These are phyloP conservation scores for Thunnus maccoyii DNA, from an alignment of 2,113 vertebrate species.

Conservation along the genomic window DNA sequence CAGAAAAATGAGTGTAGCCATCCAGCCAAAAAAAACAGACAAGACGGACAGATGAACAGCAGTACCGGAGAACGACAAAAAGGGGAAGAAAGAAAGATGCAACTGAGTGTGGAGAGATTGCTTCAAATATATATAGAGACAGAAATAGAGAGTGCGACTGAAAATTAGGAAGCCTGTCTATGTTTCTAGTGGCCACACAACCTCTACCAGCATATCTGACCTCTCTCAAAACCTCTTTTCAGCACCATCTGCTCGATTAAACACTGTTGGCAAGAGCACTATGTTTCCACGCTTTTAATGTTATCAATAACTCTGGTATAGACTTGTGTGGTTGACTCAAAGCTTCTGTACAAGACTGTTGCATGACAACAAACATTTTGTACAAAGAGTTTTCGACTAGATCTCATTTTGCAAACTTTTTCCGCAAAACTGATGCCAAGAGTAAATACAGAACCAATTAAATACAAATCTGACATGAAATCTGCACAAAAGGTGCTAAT, in stretches of 20 bases:
- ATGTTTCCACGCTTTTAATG: conserved; percentile 1
- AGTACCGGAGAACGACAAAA: conserved; percentile 73
- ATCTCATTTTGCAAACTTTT: conserved; percentile 9
- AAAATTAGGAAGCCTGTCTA: conserved; percentile 18
- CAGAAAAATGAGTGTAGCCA: conserved; percentile 30
- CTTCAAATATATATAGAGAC: conserved; percentile 57
- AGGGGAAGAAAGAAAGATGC: conserved; percentile 71
- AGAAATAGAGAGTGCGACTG: conserved; percentile 22
- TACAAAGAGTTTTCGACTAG: neutral
- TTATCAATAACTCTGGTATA: neutral
- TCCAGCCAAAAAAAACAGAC: conserved; percentile 48
- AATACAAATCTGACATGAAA: neutral
- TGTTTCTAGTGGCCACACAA: conserved; percentile 50
- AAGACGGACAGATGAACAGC: conserved; percentile 73
- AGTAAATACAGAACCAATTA: neutral
- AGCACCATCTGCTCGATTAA: conserved; percentile 17
- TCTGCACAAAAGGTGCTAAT: neutral
- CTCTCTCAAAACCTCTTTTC: conserved; percentile 21
- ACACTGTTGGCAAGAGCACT: neutral
- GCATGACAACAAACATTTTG: conserved; percentile 3
- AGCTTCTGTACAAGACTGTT: conserved; percentile 22
- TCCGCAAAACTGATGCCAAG: neutral
- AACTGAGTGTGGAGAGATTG: conserved; percentile 66
- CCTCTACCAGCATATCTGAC: conserved; percentile 12
- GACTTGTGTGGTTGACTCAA: neutral